A percentile compares a stretch with the other conserved stretches of the same genome.
phyloP scores from a whole-genome alignment of 1,140 invertebrate species.

The Drosophila pruinosa region DNA sequence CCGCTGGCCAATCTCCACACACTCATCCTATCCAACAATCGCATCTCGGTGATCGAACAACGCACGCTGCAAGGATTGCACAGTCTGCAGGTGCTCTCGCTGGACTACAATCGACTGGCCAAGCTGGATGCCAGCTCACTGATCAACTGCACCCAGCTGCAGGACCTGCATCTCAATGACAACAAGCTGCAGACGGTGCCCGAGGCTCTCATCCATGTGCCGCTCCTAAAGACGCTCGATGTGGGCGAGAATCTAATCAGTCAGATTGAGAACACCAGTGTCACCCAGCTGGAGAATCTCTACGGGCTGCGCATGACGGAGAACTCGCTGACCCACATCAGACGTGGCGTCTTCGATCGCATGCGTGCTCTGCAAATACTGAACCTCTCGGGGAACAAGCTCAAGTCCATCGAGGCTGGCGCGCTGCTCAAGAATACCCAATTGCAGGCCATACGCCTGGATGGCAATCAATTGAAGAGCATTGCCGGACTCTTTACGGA shows the following conservation, averaged over 20 bases:
- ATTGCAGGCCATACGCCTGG: conserved; percentile 92
- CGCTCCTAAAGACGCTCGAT: conserved; percentile 92
- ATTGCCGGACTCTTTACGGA: conserved; percentile 93
- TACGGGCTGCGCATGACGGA: conserved; percentile 93
- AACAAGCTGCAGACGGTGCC: conserved; percentile 93
- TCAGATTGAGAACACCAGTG: conserved; percentile 91
- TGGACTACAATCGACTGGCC: conserved; percentile 93
- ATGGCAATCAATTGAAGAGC: conserved; percentile 93
- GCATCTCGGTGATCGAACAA: conserved; percentile 89
- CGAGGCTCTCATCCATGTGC: conserved; percentile 91
- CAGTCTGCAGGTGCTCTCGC: conserved; percentile 89
- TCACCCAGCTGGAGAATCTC: conserved; percentile 89
- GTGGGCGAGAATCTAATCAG: conserved; percentile 94
- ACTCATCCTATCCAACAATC: conserved; percentile 93
- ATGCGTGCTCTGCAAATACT: conserved; percentile 93
- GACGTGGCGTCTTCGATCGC: conserved; percentile 92
- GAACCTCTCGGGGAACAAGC: conserved; percentile 94
- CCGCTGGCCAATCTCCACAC: conserved; percentile 92
- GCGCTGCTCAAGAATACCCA: conserved; percentile 93
- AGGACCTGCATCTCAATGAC: conserved; percentile 94
- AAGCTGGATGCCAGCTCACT: conserved; percentile 91
- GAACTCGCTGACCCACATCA: conserved; percentile 94
- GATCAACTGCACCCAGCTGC: conserved; percentile 91
- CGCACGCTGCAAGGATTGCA: conserved; percentile 91
- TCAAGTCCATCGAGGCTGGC: conserved; percentile 92